Percentiles rank a stretch among this genome's conserved stretches.
phyloP scores from a whole-genome alignment of 2,888 invertebrate genomes.

The Aethes cnicana region DNA sequence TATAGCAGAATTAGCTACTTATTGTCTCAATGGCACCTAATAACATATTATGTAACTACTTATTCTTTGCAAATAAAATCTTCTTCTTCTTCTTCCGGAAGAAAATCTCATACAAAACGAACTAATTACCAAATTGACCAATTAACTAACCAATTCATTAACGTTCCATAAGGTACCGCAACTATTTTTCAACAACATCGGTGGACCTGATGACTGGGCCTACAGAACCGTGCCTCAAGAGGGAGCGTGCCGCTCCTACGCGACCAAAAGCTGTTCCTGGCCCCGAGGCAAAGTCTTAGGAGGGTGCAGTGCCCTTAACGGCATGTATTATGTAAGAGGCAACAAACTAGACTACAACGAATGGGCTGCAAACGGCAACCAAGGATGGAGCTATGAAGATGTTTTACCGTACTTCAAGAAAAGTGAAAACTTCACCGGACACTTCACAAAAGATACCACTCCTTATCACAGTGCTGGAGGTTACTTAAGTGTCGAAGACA shows the following conservation, averaged over 20 bases:
- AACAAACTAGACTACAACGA: constrained; percentile 77
- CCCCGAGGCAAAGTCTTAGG: constrained; percentile 85
- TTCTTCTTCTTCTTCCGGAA: no score
- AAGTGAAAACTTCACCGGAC: constrained; percentile 64
- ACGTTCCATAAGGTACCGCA: constrained; percentile 53
- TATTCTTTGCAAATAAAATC: no score
- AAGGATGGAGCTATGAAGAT: constrained; percentile 82
- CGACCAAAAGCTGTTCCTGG: constrained; percentile 69
- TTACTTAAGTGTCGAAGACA: constrained; percentile 59
- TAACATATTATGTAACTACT: no score
- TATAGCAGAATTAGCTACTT: neutral
- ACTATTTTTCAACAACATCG: constrained; percentile 51
- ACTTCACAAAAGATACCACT: constrained; percentile 39
- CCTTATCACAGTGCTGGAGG: constrained; percentile 63
- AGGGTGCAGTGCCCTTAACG: constrained; percentile 82
- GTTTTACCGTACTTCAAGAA: constrained; percentile 77
- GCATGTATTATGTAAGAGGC: constrained; percentile 82
- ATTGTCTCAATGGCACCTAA: no score
- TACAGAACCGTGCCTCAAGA: constrained; percentile 76
- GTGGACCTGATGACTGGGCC: constrained; percentile 75
- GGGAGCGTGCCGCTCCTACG: constrained; percentile 65
- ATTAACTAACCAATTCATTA: no score
- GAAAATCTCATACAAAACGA: no score
- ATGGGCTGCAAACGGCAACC: constrained; percentile 79
- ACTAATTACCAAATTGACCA: no score